These are phyloP conservation scores for Drosophila bifasciata DNA, from an alignment of 1,140 invertebrate genomes.

Conservation along the genomic window DNA sequence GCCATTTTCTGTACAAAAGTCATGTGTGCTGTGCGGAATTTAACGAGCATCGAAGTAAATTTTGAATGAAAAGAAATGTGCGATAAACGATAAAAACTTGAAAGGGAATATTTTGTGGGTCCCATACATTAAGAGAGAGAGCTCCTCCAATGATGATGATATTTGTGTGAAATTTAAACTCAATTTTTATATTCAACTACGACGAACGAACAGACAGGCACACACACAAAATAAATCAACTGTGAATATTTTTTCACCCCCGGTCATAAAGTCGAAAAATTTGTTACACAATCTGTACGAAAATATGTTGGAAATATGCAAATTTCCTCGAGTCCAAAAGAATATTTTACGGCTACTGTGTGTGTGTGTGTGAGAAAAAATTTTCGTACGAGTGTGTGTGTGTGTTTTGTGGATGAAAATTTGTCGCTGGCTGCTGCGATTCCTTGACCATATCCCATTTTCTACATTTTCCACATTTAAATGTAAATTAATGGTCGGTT, in stretches of 20 bases:
- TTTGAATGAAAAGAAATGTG: slow-evolving; percentile 40
- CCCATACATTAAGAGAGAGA: too few species aligned
- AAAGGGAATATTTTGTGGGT: slow-evolving; percentile 49
- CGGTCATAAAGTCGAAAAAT: slow-evolving; percentile 64
- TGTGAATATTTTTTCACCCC: slow-evolving; percentile 50
- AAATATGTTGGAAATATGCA: slow-evolving; percentile 76
- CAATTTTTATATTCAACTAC: too few species aligned
- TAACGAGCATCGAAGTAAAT: slow-evolving; percentile 62
- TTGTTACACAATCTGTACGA: slow-evolving; percentile 66
- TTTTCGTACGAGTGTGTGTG: slow-evolving; percentile 21
- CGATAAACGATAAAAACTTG: slow-evolving; percentile 65
- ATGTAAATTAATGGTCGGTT: slow-evolving; percentile 82
- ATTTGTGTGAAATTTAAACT: neutral
- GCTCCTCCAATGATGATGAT: neutral
- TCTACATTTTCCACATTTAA: slow-evolving; percentile 57
- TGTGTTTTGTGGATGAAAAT: slow-evolving; percentile 19
- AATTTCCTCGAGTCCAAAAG: slow-evolving; percentile 38
- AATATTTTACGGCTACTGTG: slow-evolving; percentile 16
- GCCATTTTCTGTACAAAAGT: slow-evolving; percentile 28
- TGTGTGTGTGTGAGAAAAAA: slow-evolving; percentile 43
- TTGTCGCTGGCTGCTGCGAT: slow-evolving; percentile 17
- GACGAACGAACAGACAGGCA: slow-evolving; percentile 2
- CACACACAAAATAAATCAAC: slow-evolving; percentile 69
- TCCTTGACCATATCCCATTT: slow-evolving; percentile 39
- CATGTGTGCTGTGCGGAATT: slow-evolving; percentile 34